These are phyloP conservation scores for Stictocephala bisonia DNA, from an alignment of 2,888 invertebrate species.

Conservation along the genomic window DNA sequence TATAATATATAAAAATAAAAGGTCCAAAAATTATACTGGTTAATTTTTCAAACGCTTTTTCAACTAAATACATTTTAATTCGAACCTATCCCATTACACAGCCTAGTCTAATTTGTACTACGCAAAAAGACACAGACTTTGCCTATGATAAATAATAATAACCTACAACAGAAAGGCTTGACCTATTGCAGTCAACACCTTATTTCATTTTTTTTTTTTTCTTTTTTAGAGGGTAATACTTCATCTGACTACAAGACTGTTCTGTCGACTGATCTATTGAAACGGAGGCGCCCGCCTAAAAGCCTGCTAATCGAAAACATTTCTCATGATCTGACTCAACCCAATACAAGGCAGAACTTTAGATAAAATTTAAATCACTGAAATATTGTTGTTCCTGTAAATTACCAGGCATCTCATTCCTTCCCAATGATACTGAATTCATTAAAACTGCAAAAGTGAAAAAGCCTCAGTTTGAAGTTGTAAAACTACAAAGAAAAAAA, in stretches of 20 bases:
- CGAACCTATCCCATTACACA: neutral
- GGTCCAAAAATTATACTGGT: slow-evolving; percentile 3
- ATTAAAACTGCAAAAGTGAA: slow-evolving; percentile 37
- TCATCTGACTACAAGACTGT: slow-evolving; percentile 6
- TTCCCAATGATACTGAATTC: slow-evolving; percentile 41
- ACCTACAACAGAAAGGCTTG: neutral
- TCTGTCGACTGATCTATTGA: neutral
- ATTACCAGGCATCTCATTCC: slow-evolving; percentile 5
- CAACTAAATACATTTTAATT: slow-evolving; percentile 4
- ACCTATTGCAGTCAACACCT: neutral
- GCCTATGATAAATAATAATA: neutral
- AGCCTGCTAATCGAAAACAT: slow-evolving; percentile 8
- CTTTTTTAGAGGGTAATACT: slow-evolving; percentile 6
- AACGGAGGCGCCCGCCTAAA: slow-evolving; percentile 4
- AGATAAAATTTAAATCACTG: too few species aligned
- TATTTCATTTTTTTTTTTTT: neutral
- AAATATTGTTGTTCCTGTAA: too few species aligned
- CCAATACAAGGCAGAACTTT: too few species aligned
- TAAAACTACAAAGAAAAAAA: slow-evolving; percentile 16
- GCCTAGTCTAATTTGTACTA: neutral
- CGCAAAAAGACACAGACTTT: slow-evolving; percentile 3
- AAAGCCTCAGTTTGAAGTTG: slow-evolving; percentile 34
- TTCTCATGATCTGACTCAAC: slow-evolving; percentile 3
- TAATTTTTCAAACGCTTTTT: neutral
- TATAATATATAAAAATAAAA: too few species aligned